Percentiles rank a stretch among this genome's conserved stretches.
Conservation (phyloP, 2,888 invertebrate species). For the Sicus ferrugineus region DNA sequence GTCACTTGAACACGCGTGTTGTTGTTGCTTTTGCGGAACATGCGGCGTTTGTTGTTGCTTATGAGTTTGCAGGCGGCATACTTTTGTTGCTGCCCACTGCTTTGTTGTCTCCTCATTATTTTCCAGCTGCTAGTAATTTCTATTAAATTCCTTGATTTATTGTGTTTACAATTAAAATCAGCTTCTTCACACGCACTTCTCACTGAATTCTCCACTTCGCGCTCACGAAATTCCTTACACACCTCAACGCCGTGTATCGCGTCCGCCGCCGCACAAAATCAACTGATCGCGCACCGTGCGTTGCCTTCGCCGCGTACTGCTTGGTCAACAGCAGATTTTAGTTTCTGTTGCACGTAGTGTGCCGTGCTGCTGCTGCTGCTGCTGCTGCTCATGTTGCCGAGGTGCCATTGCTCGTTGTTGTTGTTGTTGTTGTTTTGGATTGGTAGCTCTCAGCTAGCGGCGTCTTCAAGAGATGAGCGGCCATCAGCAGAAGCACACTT, state of each 20-base stretch:
- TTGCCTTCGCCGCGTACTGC: neutral
- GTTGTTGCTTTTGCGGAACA: neutral
- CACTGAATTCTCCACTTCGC: too few relatives aligned
- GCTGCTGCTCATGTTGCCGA: neutral
- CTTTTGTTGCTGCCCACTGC: neutral
- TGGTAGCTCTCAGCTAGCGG: too few relatives aligned
- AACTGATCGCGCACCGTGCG: conserved; percentile 23
- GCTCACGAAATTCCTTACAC: too few relatives aligned
- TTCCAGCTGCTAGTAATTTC: neutral
- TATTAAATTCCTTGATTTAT: neutral
- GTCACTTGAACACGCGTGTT: conserved; percentile 4
- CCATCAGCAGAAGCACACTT: too few relatives aligned
- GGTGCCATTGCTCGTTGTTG: neutral
- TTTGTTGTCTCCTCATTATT: neutral
- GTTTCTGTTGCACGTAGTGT: neutral
- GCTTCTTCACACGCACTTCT: neutral
- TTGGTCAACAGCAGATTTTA: neutral
- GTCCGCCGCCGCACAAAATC: conserved; percentile 14
- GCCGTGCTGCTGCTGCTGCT: neutral
- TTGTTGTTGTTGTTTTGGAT: conserved; percentile 8
- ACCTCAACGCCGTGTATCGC: neutral
- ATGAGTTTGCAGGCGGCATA: neutral
- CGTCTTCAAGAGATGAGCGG: too few relatives aligned
- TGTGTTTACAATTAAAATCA: too few relatives aligned
- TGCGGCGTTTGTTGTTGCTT: neutral